Conservation (phyloP, 2,113 vertebrate genomes). For the human region GRCh38 chr15:55402501-55403000, state of each 20-base stretch:
- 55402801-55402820: neutral
- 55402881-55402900: slow-evolving; percentile 3
- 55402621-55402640: neutral
- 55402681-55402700: neutral
- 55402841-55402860: neutral
- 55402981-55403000: neutral
- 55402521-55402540: too few relatives aligned
- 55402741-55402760: neutral
- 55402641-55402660: neutral
- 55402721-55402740: neutral
- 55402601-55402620: neutral
- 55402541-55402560: slow-evolving; percentile 17
- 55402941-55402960: slow-evolving; percentile 14
- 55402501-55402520: too few relatives aligned
- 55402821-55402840: neutral
- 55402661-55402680: neutral
- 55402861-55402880: slow-evolving; percentile 39
- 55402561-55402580: neutral
- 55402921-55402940: slow-evolving; percentile 4
- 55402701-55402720: neutral
- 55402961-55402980: slow-evolving; percentile 19
- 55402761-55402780: neutral
- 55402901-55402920: slow-evolving; percentile 18
- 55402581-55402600: neutral
- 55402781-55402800: slow-evolving; percentile 25